Base-by-base conservation (phyloP, 2,113 vertebrate species). In the Silurus meridionalis region DNA sequence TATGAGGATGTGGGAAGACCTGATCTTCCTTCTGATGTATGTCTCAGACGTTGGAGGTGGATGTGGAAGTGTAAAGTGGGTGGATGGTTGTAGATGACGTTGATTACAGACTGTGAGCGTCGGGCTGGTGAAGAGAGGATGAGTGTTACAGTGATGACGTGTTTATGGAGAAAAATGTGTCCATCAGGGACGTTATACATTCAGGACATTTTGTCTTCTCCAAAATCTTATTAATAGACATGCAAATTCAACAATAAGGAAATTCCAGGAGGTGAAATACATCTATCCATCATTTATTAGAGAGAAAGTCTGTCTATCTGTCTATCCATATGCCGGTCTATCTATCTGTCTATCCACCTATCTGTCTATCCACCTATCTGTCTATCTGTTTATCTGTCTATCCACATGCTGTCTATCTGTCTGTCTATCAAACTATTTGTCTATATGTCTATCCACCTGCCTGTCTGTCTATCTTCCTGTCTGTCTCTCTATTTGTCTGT, bases 131-230 rank as follows among this genome's bases (percentile, higher is more conserved):
- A 58, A 28, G 80, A n/a, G 69, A 50, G 28, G 63, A 82, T 48
- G 78, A 71, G 28, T 28, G 72, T 66, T 21, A 87, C 23, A 25
- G 55, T 50, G 8, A 50, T 58, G 8, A 66, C n/a, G 72, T 52
- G 57, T 84, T 84, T 74, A 72, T 87, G 57, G 66, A 74, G 71
- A 69, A 37, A 8, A 80, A 14, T 48, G 14, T 37, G 55, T 61
- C 57, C 28, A 10, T 80, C 28, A 1, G 5, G 15, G 8, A 46
- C 28, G 2, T 72, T 17, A 48, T 19, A 48, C 69, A 4, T 71
- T 71, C 15, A 71, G 28, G 46, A 71, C 10, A 28, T 11, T 67
- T 64, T 15, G 13, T 17, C 57, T 58, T 3, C 63, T 64, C 23
- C 63, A 37, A 37, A 37, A 37, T 37, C 37, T 37, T 37, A 37